Evolutionary conservation across 1,140 invertebrate genomes (phyloP), one percentile per base, ranked within the genome.

Genomic region (Drosophila ironensis): DNA sequence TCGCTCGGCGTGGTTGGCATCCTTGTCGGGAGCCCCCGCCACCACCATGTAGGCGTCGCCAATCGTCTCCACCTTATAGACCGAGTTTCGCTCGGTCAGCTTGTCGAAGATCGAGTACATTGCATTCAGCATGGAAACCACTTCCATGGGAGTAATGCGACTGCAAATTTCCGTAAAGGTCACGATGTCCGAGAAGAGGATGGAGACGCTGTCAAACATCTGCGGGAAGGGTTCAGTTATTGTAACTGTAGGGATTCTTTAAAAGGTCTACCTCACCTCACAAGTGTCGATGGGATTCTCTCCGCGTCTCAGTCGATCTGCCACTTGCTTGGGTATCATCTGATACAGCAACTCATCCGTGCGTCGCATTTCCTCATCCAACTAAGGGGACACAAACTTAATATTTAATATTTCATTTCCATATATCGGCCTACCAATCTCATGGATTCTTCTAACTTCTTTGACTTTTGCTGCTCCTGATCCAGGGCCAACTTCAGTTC

Each of bases 21-120:
- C 95, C 72, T 95, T 94, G 53, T 97, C 96, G 0, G 98, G 98
- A 8, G 97, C 96, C 0, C 98, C 98, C 9, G 96, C 97, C 1
- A 99, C 97, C 1, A 98, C 97, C 97, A 99, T 98, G 86, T 99
- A 98, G 0, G 97, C 97, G 88, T 98, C 97, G 0, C 98, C 97
- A 72, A 99, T 98, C 0, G 98, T 99, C 91, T 99, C 98, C 4
- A 99, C 98, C 93, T 99, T 99, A 89, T 99, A 99, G 4, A 98
- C 97, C 17, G 94, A 92, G 91, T 99, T 98, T 52, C 94, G 92
- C 88, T 99, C 98, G 0, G 97, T 98, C 2, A 98, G 92, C 1
- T 94, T 95, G 80, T 98, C 97, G 82, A 98, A 98, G 52, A 97
- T 94, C 0, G 96, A 97, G 89, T 98, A 98, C 97, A 98, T 98